Evolutionary conservation across 2,888 invertebrate genomes (phyloP).

Genomic region (Lasioglossum morio): DNA sequence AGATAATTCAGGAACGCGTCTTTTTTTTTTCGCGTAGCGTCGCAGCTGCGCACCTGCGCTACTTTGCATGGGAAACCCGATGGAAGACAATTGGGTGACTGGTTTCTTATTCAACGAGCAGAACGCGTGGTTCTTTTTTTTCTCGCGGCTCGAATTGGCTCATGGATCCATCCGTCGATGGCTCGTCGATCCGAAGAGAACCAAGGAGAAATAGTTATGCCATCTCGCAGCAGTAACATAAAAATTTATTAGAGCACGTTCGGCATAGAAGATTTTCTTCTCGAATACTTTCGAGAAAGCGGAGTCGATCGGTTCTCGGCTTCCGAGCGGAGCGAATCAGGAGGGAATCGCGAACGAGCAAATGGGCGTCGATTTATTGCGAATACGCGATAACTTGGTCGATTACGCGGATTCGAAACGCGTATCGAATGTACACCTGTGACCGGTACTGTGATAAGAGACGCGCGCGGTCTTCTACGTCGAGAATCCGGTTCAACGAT

Average conservation of each 20-base stretch:
- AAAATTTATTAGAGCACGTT: not conserved
- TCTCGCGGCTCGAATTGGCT: not conserved
- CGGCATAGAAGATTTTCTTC: not conserved
- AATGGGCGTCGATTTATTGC: not conserved
- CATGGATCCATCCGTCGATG: not conserved
- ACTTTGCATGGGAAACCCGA: conserved; percentile 14
- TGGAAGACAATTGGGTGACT: conserved; percentile 27
- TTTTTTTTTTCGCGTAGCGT: conserved; percentile 12
- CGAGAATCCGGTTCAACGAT: conserved; percentile 35
- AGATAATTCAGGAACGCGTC: conserved; percentile 56
- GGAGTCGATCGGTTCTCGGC: not conserved
- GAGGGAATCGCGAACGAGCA: not conserved
- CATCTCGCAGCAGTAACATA: not conserved
- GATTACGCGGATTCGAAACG: not conserved
- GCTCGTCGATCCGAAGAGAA: not conserved
- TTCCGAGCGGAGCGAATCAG: not conserved
- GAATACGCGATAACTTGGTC: not conserved
- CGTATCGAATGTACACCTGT: not conserved
- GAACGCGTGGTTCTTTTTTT: not conserved
- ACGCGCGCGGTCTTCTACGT: not conserved
- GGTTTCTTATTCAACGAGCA: conserved; percentile 4
- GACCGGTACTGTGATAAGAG: not conserved
- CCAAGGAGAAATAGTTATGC: not conserved
- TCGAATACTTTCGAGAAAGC: not conserved
- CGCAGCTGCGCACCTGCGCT: conserved; percentile 42